Base-by-base conservation (phyloP, 1,140 invertebrate species). In the Tribolium castaneum region DNA sequence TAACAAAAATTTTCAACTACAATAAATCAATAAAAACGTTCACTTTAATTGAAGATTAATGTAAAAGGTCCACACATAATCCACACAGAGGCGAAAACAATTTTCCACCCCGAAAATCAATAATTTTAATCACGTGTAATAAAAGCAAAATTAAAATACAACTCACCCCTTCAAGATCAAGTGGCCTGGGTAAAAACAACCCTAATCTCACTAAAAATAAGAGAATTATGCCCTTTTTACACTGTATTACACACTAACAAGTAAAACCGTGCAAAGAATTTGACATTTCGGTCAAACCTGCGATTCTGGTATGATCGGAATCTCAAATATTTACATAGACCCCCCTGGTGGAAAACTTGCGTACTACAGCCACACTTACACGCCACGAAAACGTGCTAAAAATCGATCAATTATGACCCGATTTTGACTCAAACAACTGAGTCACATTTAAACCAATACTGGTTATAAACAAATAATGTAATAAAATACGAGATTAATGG, bases 201-300 rank as follows among this genome's bases (percentile, higher is more conserved):
- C 25, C 59, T 66, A 16, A 35, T 66, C 12, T 22, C 1, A 35
- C 12, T 34, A 25, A 52, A 73, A 52, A 73, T 9, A n/a, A 14
- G 34, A 10, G 35, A 80, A 81, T 78, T 80, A 66, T 83, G 66
- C 70, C 83, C 82, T 80, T 82, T 82, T 82, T 25, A 49, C 82
- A 80, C 82, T 77, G 76, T 78, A 78, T 81, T 80, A 81, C 78
- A 78, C 81, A 83, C 82, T 82, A 85, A 85, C 83, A 84, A 85
- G 83, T 77, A 85, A 85, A 87, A 86, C 83, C 84, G 83, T 83
- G 82, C 83, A 82, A 86, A 86, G 85, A 86, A 87, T 87, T 87
- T 87, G 86, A 87, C 86, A 87, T 87, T 87, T 87, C 84, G 82
- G 85, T 86, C 86, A 85, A 86, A 87, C 86, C 85, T 85, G 84